Evolutionary conservation across 2,888 invertebrate genomes (phyloP).

Genomic region (Neoaliturus tenellus): DNA sequence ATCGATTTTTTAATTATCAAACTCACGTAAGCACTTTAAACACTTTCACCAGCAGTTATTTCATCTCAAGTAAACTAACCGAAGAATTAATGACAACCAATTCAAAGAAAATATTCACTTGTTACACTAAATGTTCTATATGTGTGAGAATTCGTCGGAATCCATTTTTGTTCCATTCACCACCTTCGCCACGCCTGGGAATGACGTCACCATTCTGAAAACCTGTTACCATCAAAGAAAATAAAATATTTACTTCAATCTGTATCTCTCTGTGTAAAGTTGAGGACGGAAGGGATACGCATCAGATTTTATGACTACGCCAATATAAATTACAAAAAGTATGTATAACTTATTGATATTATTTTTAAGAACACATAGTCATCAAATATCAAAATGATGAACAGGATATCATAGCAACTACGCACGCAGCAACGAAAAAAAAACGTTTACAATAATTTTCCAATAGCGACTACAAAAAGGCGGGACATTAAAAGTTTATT

Average conservation of each 20-base stretch:
- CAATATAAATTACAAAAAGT: no score
- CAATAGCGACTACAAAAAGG: no score
- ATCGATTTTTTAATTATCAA: conserved; percentile 16
- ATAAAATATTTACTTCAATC: neutral
- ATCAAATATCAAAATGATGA: no score
- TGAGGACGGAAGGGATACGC: no score
- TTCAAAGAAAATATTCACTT: neutral
- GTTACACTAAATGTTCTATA: conserved; percentile 32
- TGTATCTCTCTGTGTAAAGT: no score
- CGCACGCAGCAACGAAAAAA: no score
- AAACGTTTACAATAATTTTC: no score
- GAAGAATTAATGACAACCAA: neutral
- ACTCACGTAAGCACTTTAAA: neutral
- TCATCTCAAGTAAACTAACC: conserved; percentile 21
- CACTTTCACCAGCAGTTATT: neutral
- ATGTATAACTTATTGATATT: no score
- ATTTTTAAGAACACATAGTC: no score
- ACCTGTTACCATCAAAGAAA: conserved; percentile 40
- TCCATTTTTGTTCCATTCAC: conserved; percentile 65
- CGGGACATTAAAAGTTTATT: no score
- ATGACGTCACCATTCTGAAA: conserved; percentile 71
- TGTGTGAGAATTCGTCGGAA: conserved; percentile 60
- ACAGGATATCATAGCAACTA: no score
- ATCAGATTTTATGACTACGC: no score
- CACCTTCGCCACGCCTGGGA: conserved; percentile 72